Evolutionary conservation across 2,113 vertebrate genomes (phyloP), one percentile per base, ranked within the genome.

Genomic region (Rafetus swinhoei): DNA sequence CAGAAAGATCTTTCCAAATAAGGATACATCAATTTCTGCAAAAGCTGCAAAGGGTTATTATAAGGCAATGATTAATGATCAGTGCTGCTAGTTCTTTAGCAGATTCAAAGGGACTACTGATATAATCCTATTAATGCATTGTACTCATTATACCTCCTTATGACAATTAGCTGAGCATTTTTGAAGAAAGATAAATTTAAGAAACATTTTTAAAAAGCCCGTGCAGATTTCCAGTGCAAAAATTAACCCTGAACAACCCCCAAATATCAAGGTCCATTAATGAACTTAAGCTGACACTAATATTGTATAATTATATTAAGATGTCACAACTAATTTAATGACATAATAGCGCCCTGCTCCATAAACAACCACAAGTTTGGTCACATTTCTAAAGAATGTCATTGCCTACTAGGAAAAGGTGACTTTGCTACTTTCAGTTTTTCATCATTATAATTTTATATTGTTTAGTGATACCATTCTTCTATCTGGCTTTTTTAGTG

Each of bases 261-360:
- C 82, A 97, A 97, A 96, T 90, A 96, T 96, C 93, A 97, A 94
- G 93, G 90, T 95, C 96, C 90, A 60, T 96, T 95, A 97, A 96
- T 90, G 91, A 96, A 96, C 93, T 94, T 96, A 96, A 97, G 95
- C 96, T 97, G 96, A 97, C 97, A 94, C 87, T 97, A 97, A 97
- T 95, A 94, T 96, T 95, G 82, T 92, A 87, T 98, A 97, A 97
- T 97, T 97, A 97, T 95, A 96, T 97, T 98, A 96, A 94, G 95
- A 98, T 95, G 93, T 96, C 94, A 97, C 95, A 98, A 97, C 87
- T 97, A 95, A 97, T 97, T 97, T 97, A 93, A 94, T 81, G 84
- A 84, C 55, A 90, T 93, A 96, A 96, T 94, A 93, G 90, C 76
- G 97, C 65, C 72, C 80, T 93, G 9, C 69, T 95, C 82, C 81